Percentiles rank a stretch among this genome's conserved stretches.
Conservation (phyloP, 2,113 vertebrate species). For the Aegithalos caudatus region DNA sequence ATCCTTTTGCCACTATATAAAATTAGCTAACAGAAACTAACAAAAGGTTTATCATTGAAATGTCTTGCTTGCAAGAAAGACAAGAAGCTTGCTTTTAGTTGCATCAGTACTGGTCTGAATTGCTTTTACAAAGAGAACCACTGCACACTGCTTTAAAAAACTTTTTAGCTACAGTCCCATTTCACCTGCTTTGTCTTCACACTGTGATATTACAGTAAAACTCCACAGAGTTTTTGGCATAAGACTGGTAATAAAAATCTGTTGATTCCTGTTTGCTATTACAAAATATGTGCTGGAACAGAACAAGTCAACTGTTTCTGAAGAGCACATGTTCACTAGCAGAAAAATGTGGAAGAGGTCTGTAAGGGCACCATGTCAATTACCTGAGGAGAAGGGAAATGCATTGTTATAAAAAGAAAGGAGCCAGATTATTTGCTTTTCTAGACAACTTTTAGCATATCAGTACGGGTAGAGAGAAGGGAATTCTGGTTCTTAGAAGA, state of each 20-base stretch:
- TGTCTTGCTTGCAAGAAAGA: neutral
- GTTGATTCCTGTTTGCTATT: neutral
- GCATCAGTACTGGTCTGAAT: neutral
- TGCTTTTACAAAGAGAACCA: neutral
- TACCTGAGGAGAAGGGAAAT: neutral
- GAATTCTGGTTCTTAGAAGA: neutral
- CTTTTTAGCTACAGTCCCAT: neutral
- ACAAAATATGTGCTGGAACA: neutral
- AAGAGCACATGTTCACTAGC: neutral
- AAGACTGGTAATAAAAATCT: neutral
- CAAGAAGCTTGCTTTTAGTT: neutral
- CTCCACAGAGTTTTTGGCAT: accelerated
- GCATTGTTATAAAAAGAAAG: neutral
- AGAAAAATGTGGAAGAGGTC: neutral
- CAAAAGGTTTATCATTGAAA: neutral
- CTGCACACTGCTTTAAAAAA: neutral
- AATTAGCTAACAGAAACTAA: neutral
- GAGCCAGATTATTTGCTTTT: neutral
- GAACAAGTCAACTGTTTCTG: neutral
- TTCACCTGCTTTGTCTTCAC: neutral
- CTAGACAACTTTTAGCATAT: neutral
- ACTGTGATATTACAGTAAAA: neutral
- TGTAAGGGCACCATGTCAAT: neutral
- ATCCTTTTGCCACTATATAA: neutral
- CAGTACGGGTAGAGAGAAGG: neutral